Conservation (phyloP, 2,113 vertebrate species). For the Saccopteryx bilineata region DNA sequence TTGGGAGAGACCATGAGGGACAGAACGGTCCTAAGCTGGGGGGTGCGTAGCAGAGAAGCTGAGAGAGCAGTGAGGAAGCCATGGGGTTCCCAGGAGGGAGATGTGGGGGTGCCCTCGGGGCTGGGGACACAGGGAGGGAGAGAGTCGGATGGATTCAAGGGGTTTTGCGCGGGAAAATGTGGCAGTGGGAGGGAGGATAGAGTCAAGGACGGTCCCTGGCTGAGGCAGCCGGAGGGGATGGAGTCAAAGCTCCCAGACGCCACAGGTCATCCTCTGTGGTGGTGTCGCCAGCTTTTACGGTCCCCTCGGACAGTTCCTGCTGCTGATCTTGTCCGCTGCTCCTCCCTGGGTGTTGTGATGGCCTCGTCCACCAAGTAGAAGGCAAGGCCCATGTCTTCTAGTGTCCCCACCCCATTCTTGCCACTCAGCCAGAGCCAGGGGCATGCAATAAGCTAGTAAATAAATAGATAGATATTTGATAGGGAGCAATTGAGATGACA, state of each 20-base stretch:
- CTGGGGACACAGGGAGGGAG: rapidly evolving
- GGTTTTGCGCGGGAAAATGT: neutral
- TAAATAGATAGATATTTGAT: too few species aligned
- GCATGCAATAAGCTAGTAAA: neutral
- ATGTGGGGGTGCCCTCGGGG: neutral
- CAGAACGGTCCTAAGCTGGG: neutral
- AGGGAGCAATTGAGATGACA: neutral
- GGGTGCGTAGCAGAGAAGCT: neutral
- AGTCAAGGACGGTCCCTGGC: neutral
- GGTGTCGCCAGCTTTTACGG: rapidly evolving
- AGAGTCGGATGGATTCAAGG: neutral
- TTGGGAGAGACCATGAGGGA: neutral
- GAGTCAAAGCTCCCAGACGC: neutral
- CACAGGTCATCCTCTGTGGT: rapidly evolving
- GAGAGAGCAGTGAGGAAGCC: neutral
- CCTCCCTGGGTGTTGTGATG: rapidly evolving
- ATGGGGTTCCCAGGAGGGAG: neutral
- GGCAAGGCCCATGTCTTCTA: neutral
- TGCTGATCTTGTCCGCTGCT: rapidly evolving
- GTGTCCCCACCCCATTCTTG: neutral
- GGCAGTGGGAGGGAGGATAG: neutral
- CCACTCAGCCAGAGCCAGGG: neutral
- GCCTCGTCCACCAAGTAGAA: neutral
- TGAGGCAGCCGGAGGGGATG: neutral
- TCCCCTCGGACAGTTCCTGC: rapidly evolving